Percentiles rank a stretch among this genome's conserved stretches.
phyloP scores from a whole-genome alignment of 2,888 invertebrate species.

The Sesamia inferens region DNA sequence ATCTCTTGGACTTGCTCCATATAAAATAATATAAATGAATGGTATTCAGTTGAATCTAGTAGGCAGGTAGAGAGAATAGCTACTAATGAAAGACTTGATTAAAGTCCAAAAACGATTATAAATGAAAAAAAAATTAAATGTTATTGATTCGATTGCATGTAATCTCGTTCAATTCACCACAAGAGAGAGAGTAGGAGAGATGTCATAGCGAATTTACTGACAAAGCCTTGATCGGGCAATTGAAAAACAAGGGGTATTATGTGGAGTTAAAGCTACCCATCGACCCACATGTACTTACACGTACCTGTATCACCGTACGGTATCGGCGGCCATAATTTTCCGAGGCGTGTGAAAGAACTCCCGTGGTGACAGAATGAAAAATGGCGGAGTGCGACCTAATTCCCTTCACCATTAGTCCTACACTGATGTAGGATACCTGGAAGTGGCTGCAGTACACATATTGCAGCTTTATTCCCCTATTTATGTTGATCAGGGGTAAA shows the following conservation, averaged over 20 bases:
- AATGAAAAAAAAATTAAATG: not conserved
- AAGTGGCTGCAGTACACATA: constrained; percentile 39
- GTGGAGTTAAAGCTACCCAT: not conserved
- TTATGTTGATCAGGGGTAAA: not conserved
- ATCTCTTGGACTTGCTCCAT: not conserved
- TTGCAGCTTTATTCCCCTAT: not conserved
- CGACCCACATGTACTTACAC: not conserved
- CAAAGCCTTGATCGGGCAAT: not conserved
- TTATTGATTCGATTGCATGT: not conserved
- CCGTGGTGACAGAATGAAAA: constrained; percentile 79
- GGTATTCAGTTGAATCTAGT: not conserved
- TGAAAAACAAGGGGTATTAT: not conserved
- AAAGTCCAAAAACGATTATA: not conserved
- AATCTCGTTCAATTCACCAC: not conserved
- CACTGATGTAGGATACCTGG: constrained; percentile 50
- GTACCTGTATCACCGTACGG: constrained; percentile 40
- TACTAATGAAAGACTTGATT: not conserved
- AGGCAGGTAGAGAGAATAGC: not conserved
- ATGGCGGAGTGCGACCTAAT: constrained; percentile 75
- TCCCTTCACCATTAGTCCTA: constrained; percentile 67
- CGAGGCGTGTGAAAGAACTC: constrained; percentile 58
- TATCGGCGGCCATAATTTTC: constrained; percentile 64
- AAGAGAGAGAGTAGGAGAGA: not conserved
- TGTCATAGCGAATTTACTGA: not conserved
- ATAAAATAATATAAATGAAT: not conserved